Percentiles rank a stretch among this genome's conserved stretches.
Conservation (phyloP, 2,888 invertebrate genomes). For the Netelia fuscicornis region DNA sequence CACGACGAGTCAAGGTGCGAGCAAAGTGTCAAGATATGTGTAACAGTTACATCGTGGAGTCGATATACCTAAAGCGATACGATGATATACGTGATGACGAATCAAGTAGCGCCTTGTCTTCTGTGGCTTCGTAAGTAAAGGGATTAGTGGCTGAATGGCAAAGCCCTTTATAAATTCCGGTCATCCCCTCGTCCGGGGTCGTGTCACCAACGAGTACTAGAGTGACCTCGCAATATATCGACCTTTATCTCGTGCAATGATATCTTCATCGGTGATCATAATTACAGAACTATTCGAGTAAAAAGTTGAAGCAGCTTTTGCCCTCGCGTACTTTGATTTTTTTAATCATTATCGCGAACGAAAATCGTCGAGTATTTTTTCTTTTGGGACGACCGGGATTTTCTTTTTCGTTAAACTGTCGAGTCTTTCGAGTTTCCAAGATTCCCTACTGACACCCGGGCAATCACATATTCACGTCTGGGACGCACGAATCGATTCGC, state of each 20-base stretch:
- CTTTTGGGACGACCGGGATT: background rate
- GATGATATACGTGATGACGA: conserved; percentile 58
- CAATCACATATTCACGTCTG: conserved; percentile 36
- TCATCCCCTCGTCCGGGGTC: conserved; percentile 26
- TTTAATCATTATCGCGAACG: too few species aligned
- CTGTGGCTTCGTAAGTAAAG: conserved; percentile 70
- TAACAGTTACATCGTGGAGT: conserved; percentile 16
- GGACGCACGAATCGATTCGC: conserved; percentile 53
- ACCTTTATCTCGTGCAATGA: conserved; percentile 6
- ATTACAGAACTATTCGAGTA: conserved; percentile 12
- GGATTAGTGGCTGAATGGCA: conserved; percentile 64
- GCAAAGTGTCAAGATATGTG: conserved; percentile 11
- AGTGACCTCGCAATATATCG: conserved; percentile 54
- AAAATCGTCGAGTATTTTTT: too few species aligned
- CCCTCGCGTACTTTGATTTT: too few species aligned
- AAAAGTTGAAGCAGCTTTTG: too few species aligned
- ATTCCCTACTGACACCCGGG: conserved; percentile 1
- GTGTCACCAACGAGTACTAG: conserved; percentile 19
- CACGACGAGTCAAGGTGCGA: background rate
- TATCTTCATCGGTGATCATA: conserved; percentile 47
- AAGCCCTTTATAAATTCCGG: conserved; percentile 51
- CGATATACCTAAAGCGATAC: conserved; percentile 11
- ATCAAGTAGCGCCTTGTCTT: conserved; percentile 62
- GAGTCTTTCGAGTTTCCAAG: conserved; percentile 8
- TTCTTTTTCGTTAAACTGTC: background rate